These are phyloP conservation scores for Streptopelia turtur DNA, from an alignment of 2,797 vertebrate species.

Conservation along the genomic window DNA sequence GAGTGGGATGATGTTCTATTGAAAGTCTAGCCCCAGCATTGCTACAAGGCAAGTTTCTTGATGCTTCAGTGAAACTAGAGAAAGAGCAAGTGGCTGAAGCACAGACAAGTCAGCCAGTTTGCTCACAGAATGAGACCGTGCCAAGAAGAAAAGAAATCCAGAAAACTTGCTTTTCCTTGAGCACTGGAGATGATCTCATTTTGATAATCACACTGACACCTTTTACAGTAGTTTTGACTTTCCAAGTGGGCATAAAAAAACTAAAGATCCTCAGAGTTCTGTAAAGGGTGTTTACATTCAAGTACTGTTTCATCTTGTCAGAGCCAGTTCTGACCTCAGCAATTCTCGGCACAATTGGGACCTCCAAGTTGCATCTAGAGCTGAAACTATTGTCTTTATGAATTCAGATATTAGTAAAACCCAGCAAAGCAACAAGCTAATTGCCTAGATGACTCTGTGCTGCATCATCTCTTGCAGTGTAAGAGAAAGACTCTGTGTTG, in stretches of 20 bases:
- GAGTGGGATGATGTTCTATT: background rate
- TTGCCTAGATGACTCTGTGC: background rate
- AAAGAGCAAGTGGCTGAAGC: background rate
- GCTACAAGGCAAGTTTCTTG: too few relatives aligned
- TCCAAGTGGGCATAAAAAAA: background rate
- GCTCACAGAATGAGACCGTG: background rate
- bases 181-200: background rate
- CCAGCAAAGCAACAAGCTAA: background rate
- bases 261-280: background rate
- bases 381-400: background rate
- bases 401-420: background rate
- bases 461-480: background rate
- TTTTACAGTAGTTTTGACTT: background rate
- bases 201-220: background rate
- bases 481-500: background rate
- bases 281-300: background rate
- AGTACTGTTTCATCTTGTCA: background rate
- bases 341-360: background rate
- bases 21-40: background rate
- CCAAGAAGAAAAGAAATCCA: background rate
- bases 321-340: background rate
- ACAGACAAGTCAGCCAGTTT: background rate
- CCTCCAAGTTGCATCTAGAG: background rate
- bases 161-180: background rate
- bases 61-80: background rate